Conservation (phyloP, 1,140 invertebrate species). For the Harpegnathos saltator region DNA sequence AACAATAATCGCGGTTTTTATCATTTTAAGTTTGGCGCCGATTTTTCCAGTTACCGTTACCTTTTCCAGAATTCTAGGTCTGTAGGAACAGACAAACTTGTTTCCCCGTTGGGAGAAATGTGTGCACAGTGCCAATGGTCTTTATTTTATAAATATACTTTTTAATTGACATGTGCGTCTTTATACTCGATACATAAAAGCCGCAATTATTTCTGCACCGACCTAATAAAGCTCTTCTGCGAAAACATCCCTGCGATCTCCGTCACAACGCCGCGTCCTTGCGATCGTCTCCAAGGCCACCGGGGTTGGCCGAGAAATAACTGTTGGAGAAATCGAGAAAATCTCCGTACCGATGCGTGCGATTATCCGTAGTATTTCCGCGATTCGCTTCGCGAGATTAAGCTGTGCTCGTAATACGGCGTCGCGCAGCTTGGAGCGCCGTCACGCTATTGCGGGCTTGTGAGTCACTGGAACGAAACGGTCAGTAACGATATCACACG, state of each 20-base stretch:
- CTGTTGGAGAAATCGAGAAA: background rate
- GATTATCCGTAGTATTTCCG: background rate
- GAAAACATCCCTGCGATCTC: background rate
- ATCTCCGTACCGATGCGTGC: background rate
- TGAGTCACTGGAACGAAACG: slow-evolving; percentile 64
- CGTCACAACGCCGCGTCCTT: background rate
- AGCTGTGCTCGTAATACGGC: slow-evolving; percentile 28
- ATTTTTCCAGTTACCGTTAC: no score
- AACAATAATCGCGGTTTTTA: no score
- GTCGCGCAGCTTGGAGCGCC: slow-evolving; percentile 18
- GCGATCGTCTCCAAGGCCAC: background rate
- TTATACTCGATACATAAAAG: no score
- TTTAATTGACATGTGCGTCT: no score
- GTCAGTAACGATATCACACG: slow-evolving; percentile 54
- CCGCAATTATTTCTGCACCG: no score
- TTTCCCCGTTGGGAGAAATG: no score
- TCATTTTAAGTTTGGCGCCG: no score
- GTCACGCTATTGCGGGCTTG: slow-evolving; percentile 70
- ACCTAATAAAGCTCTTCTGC: background rate
- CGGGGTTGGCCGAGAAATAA: no score
- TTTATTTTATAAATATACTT: no score
- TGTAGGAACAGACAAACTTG: no score
- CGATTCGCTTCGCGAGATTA: slow-evolving; percentile 12
- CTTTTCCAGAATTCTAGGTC: no score
- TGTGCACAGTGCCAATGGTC: no score